phyloP scores from a whole-genome alignment of 2,113 vertebrate genomes.

The Trichomycterus rosablanca region DNA sequence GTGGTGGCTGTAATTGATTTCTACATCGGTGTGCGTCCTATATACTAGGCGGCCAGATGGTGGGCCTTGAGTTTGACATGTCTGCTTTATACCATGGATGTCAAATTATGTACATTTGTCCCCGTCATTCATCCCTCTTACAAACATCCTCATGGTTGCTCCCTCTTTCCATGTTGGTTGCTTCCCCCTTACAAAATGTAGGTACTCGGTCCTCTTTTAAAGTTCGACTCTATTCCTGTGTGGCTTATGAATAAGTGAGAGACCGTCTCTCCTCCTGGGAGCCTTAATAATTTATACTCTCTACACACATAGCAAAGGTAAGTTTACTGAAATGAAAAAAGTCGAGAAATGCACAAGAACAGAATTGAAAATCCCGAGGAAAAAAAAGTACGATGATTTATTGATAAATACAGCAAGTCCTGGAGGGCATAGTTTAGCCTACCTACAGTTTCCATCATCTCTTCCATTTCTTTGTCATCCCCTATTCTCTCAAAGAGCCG shows the following conservation, averaged over 20 bases:
- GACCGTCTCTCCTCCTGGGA: slow-evolving; percentile 67
- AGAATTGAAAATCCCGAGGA: slow-evolving; percentile 53
- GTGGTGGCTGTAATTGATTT: too few species aligned
- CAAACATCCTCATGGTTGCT: too few species aligned
- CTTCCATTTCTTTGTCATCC: slow-evolving; percentile 40
- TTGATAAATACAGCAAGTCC: slow-evolving; percentile 73
- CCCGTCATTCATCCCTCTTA: too few species aligned
- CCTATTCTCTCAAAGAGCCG: slow-evolving; percentile 22
- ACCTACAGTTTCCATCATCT: slow-evolving; percentile 22
- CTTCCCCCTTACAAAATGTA: slow-evolving; percentile 46
- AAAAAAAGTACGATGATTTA: slow-evolving; percentile 63
- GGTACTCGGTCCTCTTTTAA: slow-evolving; percentile 63
- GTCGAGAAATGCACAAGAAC: slow-evolving; percentile 47
- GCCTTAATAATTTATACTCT: slow-evolving; percentile 74
- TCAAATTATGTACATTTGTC: too few species aligned
- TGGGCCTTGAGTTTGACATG: too few species aligned
- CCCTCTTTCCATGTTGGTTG: slow-evolving; percentile 48
- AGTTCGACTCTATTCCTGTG: slow-evolving; percentile 73
- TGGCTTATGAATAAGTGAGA: slow-evolving; percentile 80
- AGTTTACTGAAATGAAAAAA: slow-evolving; percentile 71
- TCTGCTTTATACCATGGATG: too few species aligned
- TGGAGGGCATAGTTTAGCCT: slow-evolving; percentile 53
- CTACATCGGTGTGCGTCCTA: too few species aligned
- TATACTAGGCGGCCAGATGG: too few species aligned
- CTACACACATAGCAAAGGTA: slow-evolving; percentile 63